Evolutionary conservation across 1,140 invertebrate species (phyloP), one percentile per base, ranked within the genome.

Genomic region (Trachelipus rathkii): DNA sequence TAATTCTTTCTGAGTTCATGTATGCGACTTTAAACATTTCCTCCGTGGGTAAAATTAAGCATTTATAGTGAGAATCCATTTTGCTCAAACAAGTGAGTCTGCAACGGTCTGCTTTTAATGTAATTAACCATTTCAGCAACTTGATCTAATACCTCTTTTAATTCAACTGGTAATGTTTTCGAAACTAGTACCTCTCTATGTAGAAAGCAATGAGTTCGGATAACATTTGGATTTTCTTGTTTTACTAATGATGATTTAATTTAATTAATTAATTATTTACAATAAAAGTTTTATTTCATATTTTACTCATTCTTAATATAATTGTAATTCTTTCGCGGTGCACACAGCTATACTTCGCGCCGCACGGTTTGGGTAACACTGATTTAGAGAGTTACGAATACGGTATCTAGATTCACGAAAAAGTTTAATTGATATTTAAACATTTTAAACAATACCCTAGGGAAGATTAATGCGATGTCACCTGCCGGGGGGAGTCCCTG

Each of bases 31-130:
- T 72, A 45, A 10, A 75, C 44, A 3, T 75, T 75, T 45, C 74
- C 66, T 45, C 74, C 23, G 74, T 71, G 50, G 4, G 74, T 15
- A 75, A 19, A 15, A 72, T 44, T 74, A 74, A 74, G 23, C 73
- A 13, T 44, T 19, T 24, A 75, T 24, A 9, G 10, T 75, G 21
- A 19, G 68, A 67, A 71, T 75, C 74, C 24, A 72, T 75, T 19
- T 67, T 66, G 67, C 13, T 75, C 66, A 71, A 75, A 75, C 19
- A 75, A 15, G 19, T 66, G 67, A 21, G 66, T 33, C 50, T 75
- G 72, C 24, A 75, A 71, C 50, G 68, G 74, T 43, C 70, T 75
- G 11, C 23, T 71, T 75, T 75, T 75, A 5, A 75, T 75, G 23
- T 44, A 75, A 45, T 45, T 75, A 23, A 75, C 68, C 70, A 33